These are phyloP conservation scores for Crossocerus cetratus DNA, from an alignment of 2,888 invertebrate species.

Conservation along the genomic window DNA sequence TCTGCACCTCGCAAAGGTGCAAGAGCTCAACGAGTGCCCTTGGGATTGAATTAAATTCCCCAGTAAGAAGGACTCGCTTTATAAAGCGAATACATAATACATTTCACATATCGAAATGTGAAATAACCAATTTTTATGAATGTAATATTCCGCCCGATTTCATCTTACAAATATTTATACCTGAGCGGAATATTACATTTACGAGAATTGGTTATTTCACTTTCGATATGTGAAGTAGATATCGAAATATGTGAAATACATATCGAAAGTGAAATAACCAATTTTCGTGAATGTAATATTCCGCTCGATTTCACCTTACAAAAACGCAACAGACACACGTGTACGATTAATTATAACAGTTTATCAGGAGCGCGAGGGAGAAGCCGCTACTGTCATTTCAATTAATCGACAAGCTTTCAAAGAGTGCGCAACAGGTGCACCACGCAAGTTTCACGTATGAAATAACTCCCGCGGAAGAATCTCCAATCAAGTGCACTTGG, in stretches of 20 bases:
- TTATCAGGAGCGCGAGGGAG: slow-evolving; percentile 14
- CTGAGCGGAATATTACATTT: background rate
- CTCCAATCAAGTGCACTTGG: no score
- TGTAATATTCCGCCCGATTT: background rate
- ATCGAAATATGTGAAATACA: no score
- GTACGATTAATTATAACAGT: slow-evolving; percentile 26
- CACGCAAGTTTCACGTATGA: slow-evolving; percentile 17
- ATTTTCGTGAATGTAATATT: background rate
- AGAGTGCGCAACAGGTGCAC: slow-evolving; percentile 47
- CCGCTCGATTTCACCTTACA: background rate
- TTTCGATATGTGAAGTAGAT: no score
- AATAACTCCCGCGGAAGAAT: no score
- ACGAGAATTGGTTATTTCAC: background rate
- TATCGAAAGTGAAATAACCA: background rate
- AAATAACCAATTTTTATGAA: background rate
- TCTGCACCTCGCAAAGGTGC: background rate
- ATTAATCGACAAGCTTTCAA: slow-evolving; percentile 44
- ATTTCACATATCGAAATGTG: no score
- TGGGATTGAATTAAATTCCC: background rate
- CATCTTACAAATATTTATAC: background rate
- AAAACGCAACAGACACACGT: background rate
- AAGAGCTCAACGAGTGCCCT: background rate
- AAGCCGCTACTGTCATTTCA: slow-evolving; percentile 40
- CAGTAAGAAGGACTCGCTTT: background rate
- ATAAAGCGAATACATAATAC: no score